These are phyloP conservation scores for Himalopsyche japonica DNA, from an alignment of 2,888 invertebrate genomes.

Conservation along the genomic window DNA sequence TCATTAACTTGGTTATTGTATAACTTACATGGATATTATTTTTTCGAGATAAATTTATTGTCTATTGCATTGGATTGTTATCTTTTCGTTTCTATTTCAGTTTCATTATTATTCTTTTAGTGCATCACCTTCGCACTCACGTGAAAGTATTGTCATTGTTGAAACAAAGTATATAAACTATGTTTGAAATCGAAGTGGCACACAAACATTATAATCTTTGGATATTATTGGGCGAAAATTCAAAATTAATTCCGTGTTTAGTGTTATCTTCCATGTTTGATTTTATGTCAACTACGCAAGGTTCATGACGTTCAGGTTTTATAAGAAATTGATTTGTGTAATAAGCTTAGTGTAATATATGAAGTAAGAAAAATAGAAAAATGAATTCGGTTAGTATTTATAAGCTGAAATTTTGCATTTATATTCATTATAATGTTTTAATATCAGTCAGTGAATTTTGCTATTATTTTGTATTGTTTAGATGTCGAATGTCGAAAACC, in stretches of 20 bases:
- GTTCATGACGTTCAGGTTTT: slow-evolving; percentile 15
- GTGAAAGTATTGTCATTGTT: background rate
- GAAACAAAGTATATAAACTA: background rate
- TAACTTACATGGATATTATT: no score
- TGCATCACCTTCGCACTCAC: background rate
- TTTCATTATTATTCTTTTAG: background rate
- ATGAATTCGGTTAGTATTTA: slow-evolving; percentile 30
- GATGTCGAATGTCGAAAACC: slow-evolving; percentile 91
- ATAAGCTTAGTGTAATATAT: background rate
- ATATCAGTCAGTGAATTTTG: background rate
- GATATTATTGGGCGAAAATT: slow-evolving; percentile 9
- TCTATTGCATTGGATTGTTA: background rate
- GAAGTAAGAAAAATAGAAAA: background rate
- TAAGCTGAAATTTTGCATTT: background rate
- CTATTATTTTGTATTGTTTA: slow-evolving; percentile 16
- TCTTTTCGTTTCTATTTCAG: background rate
- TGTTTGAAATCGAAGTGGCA: background rate
- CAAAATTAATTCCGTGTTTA: slow-evolving; percentile 7
- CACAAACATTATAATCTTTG: slow-evolving; percentile 4
- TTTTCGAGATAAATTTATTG: background rate
- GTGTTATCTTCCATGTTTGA: slow-evolving; percentile 28
- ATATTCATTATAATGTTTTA: background rate
- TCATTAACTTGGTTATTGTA: no score
- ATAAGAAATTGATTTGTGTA: slow-evolving; percentile 5
- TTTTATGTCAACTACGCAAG: slow-evolving; percentile 32